Conservation (phyloP, 2,797 vertebrate genomes). For the Melanotaenia trifasciata region DNA sequence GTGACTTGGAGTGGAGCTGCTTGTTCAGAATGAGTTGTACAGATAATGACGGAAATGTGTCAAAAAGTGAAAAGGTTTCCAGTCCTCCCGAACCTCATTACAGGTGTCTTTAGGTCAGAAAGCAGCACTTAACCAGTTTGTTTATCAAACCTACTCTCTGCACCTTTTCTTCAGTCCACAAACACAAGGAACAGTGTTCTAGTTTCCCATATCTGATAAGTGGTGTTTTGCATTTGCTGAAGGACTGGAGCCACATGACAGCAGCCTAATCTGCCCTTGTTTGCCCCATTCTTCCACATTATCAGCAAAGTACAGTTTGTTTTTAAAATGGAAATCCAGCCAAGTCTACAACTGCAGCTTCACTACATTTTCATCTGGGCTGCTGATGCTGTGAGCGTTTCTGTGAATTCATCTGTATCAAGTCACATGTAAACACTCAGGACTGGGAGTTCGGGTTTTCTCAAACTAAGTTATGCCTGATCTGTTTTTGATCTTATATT, state of each 20-base stretch:
- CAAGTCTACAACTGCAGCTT: constrained; percentile 12
- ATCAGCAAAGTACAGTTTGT: constrained; percentile 30
- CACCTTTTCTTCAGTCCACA: constrained; percentile 1
- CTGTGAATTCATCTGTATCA: not conserved
- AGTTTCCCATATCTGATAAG: constrained; percentile 25
- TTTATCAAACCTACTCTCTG: constrained; percentile 25
- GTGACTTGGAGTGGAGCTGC: constrained; percentile 20
- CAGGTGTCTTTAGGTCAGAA: constrained; percentile 27
- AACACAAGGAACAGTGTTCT: constrained; percentile 21
- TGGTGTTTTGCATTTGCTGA: constrained; percentile 11
- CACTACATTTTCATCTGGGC: constrained; percentile 18
- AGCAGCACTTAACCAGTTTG: constrained; percentile 32
- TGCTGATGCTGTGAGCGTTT: not conserved
- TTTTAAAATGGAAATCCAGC: constrained; percentile 19
- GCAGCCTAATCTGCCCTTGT: constrained; percentile 28
- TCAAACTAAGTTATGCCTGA: not conserved
- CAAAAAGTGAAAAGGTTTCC: constrained; percentile 32
- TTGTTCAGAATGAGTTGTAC: constrained; percentile 31
- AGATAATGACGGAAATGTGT: constrained; percentile 38
- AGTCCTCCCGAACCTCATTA: constrained; percentile 20
- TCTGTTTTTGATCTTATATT: constrained; percentile 21
- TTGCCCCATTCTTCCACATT: constrained; percentile 13
- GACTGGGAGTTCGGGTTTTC: constrained; percentile 3
- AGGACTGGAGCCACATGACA: constrained; percentile 16
- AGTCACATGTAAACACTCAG: not conserved